Conservation (phyloP, 2,888 invertebrate species). For the Melipona bicolor region DNA sequence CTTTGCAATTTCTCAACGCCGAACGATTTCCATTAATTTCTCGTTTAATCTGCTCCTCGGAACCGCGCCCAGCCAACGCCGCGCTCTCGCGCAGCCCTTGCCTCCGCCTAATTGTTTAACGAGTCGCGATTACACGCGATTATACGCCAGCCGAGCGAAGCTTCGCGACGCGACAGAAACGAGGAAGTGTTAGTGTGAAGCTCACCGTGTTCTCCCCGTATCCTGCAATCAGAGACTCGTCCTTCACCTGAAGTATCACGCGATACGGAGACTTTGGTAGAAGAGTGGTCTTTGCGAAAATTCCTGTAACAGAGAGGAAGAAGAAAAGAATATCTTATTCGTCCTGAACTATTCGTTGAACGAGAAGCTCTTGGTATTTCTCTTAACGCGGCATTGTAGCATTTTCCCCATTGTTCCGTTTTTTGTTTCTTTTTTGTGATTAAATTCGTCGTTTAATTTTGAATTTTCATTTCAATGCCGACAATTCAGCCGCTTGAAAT, state of each 20-base stretch:
- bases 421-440: too few species aligned
- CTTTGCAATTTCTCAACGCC: conserved; percentile 42
- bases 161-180: too few species aligned
- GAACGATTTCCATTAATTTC: conserved; percentile 72
- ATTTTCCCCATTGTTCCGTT: too few species aligned
- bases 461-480: too few species aligned
- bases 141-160: neutral
- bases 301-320: conserved; percentile 68
- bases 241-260: conserved; percentile 85
- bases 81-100: conserved; percentile 41
- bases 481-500: too few species aligned
- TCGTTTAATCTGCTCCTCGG: conserved; percentile 69
- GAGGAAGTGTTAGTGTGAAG: neutral
- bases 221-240: conserved; percentile 84
- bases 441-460: too few species aligned
- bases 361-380: too few species aligned
- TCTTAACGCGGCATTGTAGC: too few species aligned
- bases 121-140: conserved; percentile 43
- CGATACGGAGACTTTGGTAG: conserved; percentile 85
- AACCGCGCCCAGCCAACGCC: conserved; percentile 71
- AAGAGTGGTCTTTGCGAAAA: conserved; percentile 78
- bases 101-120: conserved; percentile 66
- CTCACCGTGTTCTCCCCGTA: conserved; percentile 83
- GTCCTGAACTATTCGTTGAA: too few species aligned
- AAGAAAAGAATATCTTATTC: too few species aligned